Conservation (phyloP, 2,113 vertebrate species). For the Galbula dea region DNA sequence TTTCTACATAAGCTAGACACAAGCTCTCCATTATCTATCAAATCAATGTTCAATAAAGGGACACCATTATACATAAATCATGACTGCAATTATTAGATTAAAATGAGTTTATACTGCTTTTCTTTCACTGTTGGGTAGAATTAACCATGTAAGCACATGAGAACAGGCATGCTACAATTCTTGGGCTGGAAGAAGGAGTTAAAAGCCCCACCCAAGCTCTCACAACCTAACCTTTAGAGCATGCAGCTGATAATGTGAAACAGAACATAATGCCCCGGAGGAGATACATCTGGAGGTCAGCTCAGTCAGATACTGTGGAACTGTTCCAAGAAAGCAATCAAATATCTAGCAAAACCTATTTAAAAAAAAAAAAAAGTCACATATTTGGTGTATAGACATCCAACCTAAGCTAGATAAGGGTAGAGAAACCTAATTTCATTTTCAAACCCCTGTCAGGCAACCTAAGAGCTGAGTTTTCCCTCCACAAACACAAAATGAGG, state of each 20-base stretch:
- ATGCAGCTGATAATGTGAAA: slow-evolving; percentile 58
- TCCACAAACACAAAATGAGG: background rate
- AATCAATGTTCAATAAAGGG: slow-evolving; percentile 48
- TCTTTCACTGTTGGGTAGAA: background rate
- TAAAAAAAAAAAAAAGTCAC: background rate
- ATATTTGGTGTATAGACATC: slow-evolving; percentile 33
- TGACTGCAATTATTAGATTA: slow-evolving; percentile 46
- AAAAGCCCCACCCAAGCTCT: slow-evolving; percentile 53
- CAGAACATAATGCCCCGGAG: slow-evolving; percentile 58
- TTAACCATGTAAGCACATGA: background rate
- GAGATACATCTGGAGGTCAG: slow-evolving; percentile 64
- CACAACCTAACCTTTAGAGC: slow-evolving; percentile 60
- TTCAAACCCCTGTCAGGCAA: background rate
- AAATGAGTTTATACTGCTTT: background rate
- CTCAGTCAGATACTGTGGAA: slow-evolving; percentile 51
- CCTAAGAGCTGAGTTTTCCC: background rate
- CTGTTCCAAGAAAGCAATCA: slow-evolving; percentile 66
- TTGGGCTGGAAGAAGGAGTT: slow-evolving; percentile 46
- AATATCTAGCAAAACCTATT: slow-evolving; percentile 56
- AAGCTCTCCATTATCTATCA: slow-evolving; percentile 6
- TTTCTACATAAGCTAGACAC: slow-evolving; percentile 3
- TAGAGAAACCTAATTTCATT: background rate
- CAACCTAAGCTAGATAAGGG: slow-evolving; percentile 7
- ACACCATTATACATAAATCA: background rate
- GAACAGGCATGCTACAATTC: background rate